Evolutionary conservation across 2,888 invertebrate genomes (phyloP).

Genomic region (Cataglyphis livida): DNA sequence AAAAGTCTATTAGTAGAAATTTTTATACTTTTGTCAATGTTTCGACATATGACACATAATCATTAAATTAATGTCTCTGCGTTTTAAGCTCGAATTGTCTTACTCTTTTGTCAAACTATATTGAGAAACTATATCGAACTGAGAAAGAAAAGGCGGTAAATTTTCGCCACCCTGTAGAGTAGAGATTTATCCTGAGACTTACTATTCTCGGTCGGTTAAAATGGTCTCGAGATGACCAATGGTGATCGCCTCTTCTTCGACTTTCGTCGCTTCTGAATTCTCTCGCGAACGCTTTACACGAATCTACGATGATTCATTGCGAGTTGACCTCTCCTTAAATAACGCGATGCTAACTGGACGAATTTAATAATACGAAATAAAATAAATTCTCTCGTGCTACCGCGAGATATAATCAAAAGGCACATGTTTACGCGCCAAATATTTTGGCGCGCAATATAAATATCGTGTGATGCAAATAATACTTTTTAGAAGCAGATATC

Average conservation of each 20-base stretch:
- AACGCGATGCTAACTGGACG: constrained; percentile 44
- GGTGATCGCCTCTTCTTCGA: constrained; percentile 57
- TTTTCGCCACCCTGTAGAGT: not conserved
- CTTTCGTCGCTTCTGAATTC: constrained; percentile 60
- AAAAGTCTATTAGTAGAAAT: no score
- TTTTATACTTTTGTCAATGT: no score
- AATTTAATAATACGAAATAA: constrained; percentile 35
- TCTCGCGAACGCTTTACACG: constrained; percentile 54
- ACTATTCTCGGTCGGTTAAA: constrained; percentile 51
- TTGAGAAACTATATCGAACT: not conserved
- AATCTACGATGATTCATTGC: constrained; percentile 64
- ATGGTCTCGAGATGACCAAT: constrained; percentile 63
- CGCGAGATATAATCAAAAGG: not conserved
- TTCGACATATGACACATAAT: no score
- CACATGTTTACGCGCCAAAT: not conserved
- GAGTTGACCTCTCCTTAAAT: constrained; percentile 62
- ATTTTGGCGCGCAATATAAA: not conserved
- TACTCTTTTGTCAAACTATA: not conserved
- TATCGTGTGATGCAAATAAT: not conserved
- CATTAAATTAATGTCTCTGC: not conserved
- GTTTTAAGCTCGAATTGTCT: not conserved
- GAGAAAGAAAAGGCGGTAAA: not conserved
- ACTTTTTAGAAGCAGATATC: not conserved
- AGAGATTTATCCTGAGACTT: constrained; percentile 9
- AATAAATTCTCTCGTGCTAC: constrained; percentile 15